Conservation (phyloP, 2,797 vertebrate species). For the Alauda arvensis region DNA sequence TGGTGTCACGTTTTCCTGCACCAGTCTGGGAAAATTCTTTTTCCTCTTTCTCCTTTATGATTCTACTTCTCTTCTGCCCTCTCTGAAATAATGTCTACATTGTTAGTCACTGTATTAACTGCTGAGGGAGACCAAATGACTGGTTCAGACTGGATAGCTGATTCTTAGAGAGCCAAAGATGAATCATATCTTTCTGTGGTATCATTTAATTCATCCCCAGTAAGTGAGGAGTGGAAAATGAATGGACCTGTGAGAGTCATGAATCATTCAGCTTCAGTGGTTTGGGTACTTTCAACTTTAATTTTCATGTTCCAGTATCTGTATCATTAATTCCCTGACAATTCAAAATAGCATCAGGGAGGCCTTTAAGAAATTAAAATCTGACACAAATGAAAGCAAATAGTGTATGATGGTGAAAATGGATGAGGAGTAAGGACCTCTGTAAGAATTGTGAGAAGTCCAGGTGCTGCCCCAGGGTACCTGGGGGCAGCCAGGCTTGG, state of each 20-base stretch:
- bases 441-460: background rate
- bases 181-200: background rate
- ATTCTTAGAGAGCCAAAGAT: background rate
- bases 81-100: background rate
- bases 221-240: background rate
- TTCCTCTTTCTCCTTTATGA: background rate
- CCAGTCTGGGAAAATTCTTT: background rate
- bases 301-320: background rate
- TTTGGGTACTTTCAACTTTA: background rate
- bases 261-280: background rate
- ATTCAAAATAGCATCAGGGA: background rate
- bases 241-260: background rate
- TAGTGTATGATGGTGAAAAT: background rate
- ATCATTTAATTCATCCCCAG: background rate
- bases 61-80: background rate
- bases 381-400: background rate
- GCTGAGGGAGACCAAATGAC: background rate
- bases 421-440: background rate
- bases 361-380: background rate
- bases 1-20: fast-evolving
- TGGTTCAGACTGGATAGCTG: background rate
- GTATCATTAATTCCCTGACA: background rate
- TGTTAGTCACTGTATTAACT: background rate
- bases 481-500: too few species aligned
- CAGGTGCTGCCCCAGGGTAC: fast-evolving